Evolutionary conservation across 2,888 invertebrate species (phyloP).

Genomic region (Drosophila paracracens): DNA sequence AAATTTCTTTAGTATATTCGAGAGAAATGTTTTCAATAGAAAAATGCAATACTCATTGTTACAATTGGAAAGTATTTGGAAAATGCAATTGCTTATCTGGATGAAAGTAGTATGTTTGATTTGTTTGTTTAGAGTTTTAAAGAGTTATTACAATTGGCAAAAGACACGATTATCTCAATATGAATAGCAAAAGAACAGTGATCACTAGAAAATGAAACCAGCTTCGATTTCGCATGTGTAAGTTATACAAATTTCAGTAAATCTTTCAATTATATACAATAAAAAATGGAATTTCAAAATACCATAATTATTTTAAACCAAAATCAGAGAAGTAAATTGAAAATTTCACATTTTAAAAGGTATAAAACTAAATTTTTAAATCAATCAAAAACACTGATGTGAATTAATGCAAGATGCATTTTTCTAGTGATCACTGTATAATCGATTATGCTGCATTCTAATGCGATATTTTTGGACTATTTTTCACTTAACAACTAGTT

Average conservation of each 20-base stretch:
- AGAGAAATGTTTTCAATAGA: conserved; percentile 33
- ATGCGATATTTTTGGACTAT: conserved; percentile 54
- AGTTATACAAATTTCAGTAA: background rate
- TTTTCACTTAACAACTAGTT: conserved; percentile 56
- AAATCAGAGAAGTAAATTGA: background rate
- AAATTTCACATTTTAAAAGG: background rate
- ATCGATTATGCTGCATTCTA: conserved; percentile 23
- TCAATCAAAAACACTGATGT: background rate
- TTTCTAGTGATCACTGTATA: conserved; percentile 13
- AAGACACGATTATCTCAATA: conserved; percentile 5
- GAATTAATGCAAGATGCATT: background rate
- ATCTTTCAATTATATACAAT: background rate
- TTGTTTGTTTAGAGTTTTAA: conserved; percentile 11
- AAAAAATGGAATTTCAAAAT: background rate
- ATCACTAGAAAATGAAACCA: background rate
- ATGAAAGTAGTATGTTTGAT: conserved; percentile 5
- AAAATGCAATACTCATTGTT: conserved; percentile 74
- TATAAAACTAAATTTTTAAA: background rate
- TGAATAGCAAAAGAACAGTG: conserved; percentile 25
- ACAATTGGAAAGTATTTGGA: conserved; percentile 62
- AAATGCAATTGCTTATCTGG: conserved; percentile 61
- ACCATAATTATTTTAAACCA: background rate
- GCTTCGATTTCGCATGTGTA: background rate
- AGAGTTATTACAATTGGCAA: conserved; percentile 7
- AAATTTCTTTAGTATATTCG: conserved; percentile 50